These are phyloP conservation scores for Tetramorium simillimum DNA, from an alignment of 1,140 invertebrate genomes.

Conservation along the genomic window DNA sequence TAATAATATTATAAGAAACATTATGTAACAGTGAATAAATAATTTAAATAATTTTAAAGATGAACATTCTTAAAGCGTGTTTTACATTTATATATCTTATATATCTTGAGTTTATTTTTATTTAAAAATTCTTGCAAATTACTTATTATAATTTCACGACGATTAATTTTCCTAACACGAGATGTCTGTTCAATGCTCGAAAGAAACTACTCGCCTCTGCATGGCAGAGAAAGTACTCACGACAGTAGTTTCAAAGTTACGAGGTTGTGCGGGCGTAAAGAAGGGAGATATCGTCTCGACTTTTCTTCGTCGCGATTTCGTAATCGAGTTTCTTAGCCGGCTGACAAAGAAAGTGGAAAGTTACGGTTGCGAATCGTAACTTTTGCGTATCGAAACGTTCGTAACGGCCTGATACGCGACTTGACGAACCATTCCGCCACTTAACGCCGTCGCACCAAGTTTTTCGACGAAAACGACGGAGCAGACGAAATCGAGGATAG, in stretches of 20 bases:
- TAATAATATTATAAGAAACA: background rate
- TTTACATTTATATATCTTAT: background rate
- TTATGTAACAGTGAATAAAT: background rate
- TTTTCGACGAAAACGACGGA: constrained; percentile 18
- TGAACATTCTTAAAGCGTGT: background rate
- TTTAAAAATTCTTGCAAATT: background rate
- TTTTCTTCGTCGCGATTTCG: constrained; percentile 22
- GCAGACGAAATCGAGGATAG: background rate
- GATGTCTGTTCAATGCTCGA: background rate
- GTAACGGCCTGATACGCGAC: constrained; percentile 48
- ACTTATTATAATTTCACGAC: background rate
- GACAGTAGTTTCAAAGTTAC: constrained; percentile 34
- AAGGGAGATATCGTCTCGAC: constrained; percentile 7
- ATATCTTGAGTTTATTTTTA: background rate
- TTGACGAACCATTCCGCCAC: constrained; percentile 60
- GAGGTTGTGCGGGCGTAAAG: background rate
- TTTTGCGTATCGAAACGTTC: constrained; percentile 63
- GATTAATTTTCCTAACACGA: constrained; percentile 1
- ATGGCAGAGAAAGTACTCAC: background rate
- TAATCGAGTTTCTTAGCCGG: constrained; percentile 53
- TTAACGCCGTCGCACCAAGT: constrained; percentile 60
- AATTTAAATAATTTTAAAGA: background rate
- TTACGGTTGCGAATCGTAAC: constrained; percentile 41
- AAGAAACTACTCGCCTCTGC: background rate
- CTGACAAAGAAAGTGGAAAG: constrained; percentile 50